A percentile compares a stretch with the other conserved stretches of the same genome.
Conservation (phyloP, 1,140 invertebrate species). For the Saccostrea glomerata region DNA sequence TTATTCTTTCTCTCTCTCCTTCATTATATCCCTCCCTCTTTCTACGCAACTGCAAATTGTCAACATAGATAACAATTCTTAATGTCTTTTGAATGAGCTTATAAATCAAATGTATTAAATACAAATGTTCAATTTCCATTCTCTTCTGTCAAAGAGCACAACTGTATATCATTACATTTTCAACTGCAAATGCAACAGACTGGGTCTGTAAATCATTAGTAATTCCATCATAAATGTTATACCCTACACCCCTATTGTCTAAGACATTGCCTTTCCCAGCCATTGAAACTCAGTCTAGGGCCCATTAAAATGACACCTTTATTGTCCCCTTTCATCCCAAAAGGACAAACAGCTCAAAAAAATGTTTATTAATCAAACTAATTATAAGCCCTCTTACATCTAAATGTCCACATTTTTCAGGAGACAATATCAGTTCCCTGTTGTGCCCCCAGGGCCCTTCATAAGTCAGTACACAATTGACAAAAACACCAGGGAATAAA, state of each 20-base stretch:
- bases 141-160: neutral
- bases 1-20: neutral
- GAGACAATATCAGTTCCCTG: neutral
- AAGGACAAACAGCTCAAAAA: neutral
- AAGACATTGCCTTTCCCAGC: neutral
- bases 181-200: slow-evolving; percentile 14
- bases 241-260: slow-evolving; percentile 18
- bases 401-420: neutral
- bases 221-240: neutral
- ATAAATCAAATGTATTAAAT: slow-evolving; percentile 14
- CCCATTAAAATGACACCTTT: slow-evolving; percentile 29
- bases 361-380: slow-evolving; percentile 32
- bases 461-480: slow-evolving; percentile 31
- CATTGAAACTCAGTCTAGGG: slow-evolving; percentile 12
- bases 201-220: neutral
- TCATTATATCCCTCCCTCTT: neutral
- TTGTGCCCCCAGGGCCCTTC: neutral
- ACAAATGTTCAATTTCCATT: neutral
- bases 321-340: slow-evolving; percentile 32
- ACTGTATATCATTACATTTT: neutral
- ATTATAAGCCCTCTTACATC: neutral
- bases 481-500: neutral
- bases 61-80: neutral
- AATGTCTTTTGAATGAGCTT: neutral
- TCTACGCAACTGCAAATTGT: neutral